A percentile compares a stretch with the other conserved stretches of the same genome.
Conservation (phyloP, 2,797 vertebrate genomes). For the Leuciscus waleckii region DNA sequence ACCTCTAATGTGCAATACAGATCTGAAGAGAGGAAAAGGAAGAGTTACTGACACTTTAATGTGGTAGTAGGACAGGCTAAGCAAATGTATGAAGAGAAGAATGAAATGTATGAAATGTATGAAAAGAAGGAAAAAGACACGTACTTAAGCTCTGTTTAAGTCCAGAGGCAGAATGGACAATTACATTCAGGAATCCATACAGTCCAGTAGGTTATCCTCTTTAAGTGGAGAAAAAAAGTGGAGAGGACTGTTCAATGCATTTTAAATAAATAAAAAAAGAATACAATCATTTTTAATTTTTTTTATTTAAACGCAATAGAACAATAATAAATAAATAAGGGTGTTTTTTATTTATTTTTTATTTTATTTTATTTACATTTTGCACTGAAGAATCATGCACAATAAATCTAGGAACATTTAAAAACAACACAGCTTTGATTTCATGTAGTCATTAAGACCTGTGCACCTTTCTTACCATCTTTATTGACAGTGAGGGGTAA, state of each 20-base stretch:
- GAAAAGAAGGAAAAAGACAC: slow-evolving; percentile 65
- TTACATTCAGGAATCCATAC: slow-evolving; percentile 96
- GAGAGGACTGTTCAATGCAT: not conserved
- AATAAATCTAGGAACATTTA: not conserved
- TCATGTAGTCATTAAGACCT: not conserved
- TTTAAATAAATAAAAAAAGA: not conserved
- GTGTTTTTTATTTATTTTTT: too few species aligned
- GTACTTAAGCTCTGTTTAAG: slow-evolving; percentile 98
- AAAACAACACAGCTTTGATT: slow-evolving; percentile 1
- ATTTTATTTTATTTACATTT: not conserved
- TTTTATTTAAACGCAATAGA: not conserved
- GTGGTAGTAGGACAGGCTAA: not conserved
- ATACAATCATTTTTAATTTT: not conserved
- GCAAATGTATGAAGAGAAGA: not conserved
- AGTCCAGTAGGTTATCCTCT: slow-evolving; percentile 95
- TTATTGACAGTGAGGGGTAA: slow-evolving; percentile 94
- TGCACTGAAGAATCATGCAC: not conserved
- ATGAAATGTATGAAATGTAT: too few species aligned
- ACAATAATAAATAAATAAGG: not conserved
- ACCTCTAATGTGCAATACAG: slow-evolving; percentile 97
- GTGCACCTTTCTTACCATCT: slow-evolving; percentile 82
- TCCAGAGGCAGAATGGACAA: slow-evolving; percentile 95
- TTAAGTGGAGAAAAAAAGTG: slow-evolving; percentile 59
- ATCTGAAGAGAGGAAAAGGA: slow-evolving; percentile 75
- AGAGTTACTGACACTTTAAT: not conserved